Evolutionary conservation across 2,888 invertebrate species (phyloP).

Genomic region (Melanotus villosus): DNA sequence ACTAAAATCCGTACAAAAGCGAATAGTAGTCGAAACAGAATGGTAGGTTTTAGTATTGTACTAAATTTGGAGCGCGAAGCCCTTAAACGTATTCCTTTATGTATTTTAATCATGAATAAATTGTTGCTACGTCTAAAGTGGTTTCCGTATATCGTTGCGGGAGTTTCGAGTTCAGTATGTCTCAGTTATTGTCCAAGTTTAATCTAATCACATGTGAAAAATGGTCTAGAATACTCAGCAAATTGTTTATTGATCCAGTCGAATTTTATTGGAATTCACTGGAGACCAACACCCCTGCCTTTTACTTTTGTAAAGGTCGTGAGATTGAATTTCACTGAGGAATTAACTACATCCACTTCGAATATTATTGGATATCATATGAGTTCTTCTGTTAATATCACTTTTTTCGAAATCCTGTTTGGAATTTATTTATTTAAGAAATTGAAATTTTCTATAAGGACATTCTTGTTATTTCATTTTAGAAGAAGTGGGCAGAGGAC

Average conservation of each 20-base stretch:
- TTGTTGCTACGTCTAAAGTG: slow-evolving; percentile 1
- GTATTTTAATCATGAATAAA: not conserved
- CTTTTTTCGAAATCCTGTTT: too few relatives aligned
- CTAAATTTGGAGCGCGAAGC: not conserved
- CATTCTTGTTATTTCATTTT: too few relatives aligned
- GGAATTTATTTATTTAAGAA: too few relatives aligned
- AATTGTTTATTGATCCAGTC: slow-evolving; percentile 35
- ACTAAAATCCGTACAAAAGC: too few relatives aligned
- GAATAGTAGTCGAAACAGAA: too few relatives aligned
- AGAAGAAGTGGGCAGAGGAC: too few relatives aligned
- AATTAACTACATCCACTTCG: slow-evolving; percentile 19
- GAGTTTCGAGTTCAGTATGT: not conserved
- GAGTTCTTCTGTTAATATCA: not conserved
- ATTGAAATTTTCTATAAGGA: too few relatives aligned
- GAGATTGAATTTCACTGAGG: slow-evolving; percentile 4
- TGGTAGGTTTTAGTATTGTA: too few relatives aligned
- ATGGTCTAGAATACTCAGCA: slow-evolving; percentile 20
- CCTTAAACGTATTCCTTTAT: not conserved
- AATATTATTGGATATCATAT: slow-evolving; percentile 10
- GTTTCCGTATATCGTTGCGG: not conserved
- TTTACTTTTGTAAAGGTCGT: slow-evolving; percentile 11
- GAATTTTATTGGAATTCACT: slow-evolving; percentile 25
- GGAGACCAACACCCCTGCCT: slow-evolving; percentile 5
- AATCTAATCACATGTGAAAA: slow-evolving; percentile 30
- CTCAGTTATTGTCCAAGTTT: slow-evolving; percentile 25